phyloP scores from a whole-genome alignment of 1,140 invertebrate genomes.

The Nasonia giraulti region DNA sequence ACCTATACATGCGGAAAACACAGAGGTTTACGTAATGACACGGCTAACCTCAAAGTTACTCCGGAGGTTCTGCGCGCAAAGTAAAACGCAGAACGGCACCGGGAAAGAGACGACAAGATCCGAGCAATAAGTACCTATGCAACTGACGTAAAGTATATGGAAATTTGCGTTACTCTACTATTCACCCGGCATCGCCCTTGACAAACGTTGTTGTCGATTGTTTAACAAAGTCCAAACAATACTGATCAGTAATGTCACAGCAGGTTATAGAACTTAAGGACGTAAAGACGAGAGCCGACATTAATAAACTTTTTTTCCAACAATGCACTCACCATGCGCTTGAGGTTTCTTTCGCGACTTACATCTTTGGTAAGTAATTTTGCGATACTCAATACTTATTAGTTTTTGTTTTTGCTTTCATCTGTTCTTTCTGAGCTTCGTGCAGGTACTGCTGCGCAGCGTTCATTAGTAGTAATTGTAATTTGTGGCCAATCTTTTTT shows the following conservation, averaged over 20 bases:
- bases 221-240: background rate
- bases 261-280: background rate
- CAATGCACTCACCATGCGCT: slow-evolving; percentile 3
- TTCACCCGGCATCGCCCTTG: background rate
- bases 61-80: background rate
- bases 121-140: background rate
- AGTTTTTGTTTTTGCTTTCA: background rate
- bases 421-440: background rate
- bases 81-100: background rate
- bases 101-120: background rate
- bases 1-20: too few relatives aligned
- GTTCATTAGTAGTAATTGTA: too few relatives aligned
- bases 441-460: background rate
- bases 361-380: slow-evolving; percentile 15
- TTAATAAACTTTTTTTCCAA: background rate
- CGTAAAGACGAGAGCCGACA: slow-evolving; percentile 14
- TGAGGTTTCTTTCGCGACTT: background rate
- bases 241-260: background rate
- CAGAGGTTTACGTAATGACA: too few relatives aligned
- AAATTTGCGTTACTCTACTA: background rate
- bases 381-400: background rate
- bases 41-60: background rate
- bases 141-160: background rate
- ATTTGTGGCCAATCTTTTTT: background rate
- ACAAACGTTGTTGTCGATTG: background rate